Percentiles rank a stretch among this genome's conserved stretches.
phyloP scores from a whole-genome alignment of 2,797 vertebrate genomes.

The Pipistrellus kuhlii region DNA sequence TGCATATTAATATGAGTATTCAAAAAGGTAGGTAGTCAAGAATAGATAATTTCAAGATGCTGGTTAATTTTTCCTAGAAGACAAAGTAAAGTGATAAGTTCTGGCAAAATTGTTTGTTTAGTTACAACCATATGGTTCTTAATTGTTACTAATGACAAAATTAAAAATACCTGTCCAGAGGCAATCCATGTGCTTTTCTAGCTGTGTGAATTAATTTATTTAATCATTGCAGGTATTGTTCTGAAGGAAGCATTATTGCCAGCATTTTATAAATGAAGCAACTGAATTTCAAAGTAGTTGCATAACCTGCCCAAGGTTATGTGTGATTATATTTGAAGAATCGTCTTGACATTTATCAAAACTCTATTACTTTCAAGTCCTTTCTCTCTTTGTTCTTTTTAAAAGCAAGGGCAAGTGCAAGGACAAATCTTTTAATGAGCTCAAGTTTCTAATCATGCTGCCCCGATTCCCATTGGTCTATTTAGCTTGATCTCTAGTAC shows the following conservation, averaged over 20 bases:
- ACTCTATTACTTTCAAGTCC: conserved; percentile 3
- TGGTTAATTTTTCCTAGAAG: neutral
- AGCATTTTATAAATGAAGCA: conserved; percentile 28
- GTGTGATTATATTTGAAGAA: conserved; percentile 45
- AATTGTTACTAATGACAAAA: conserved; percentile 32
- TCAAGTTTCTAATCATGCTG: conserved; percentile 22
- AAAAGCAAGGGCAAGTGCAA: neutral
- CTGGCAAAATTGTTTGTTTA: neutral
- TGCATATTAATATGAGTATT: neutral
- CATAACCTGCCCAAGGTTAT: conserved; percentile 7
- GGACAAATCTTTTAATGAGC: neutral
- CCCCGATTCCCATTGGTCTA: neutral
- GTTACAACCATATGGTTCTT: neutral
- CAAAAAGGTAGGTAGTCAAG: neutral
- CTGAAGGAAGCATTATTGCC: neutral
- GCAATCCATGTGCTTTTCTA: neutral
- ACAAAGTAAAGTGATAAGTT: neutral
- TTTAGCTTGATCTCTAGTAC: neutral
- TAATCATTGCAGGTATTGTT: neutral
- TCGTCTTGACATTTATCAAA: conserved; percentile 50
- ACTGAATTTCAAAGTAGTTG: conserved; percentile 44
- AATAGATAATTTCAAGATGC: neutral
- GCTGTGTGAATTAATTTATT: neutral
- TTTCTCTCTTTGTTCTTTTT: neutral
- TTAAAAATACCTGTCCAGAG: neutral